Conservation (phyloP, 1,140 invertebrate species). For the Cheumatopsyche charites region DNA sequence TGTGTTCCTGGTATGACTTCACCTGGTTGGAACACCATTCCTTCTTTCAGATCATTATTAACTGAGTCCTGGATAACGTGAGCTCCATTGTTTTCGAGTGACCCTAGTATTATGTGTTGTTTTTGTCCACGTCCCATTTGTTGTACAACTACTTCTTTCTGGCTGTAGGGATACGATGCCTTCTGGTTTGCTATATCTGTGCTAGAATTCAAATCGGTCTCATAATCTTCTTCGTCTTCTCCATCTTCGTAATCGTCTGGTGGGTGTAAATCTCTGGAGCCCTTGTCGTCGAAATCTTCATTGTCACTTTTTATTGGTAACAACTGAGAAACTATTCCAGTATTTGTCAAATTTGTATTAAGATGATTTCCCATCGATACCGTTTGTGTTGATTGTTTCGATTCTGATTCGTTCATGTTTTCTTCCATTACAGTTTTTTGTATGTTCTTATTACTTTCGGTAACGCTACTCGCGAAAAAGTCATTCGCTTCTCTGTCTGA, state of each 20-base stretch:
- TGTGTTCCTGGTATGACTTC: slow-evolving; percentile 58
- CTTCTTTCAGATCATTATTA: slow-evolving; percentile 56
- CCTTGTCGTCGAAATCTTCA: slow-evolving; percentile 34
- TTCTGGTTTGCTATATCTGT: slow-evolving; percentile 56
- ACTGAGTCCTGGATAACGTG: slow-evolving; percentile 60
- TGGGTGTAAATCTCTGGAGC: slow-evolving; percentile 31
- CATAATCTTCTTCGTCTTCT: slow-evolving; percentile 52
- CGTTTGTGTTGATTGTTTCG: slow-evolving; percentile 47
- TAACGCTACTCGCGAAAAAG: slow-evolving; percentile 43
- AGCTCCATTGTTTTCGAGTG: slow-evolving; percentile 60
- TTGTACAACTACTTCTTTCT: slow-evolving; percentile 50
- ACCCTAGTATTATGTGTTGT: slow-evolving; percentile 63
- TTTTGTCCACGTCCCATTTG: slow-evolving; percentile 57
- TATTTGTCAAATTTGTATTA: not conserved
- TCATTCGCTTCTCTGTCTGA: slow-evolving; percentile 42
- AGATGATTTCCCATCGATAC: not conserved
- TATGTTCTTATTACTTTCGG: slow-evolving; percentile 48
- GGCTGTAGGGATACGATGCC: slow-evolving; percentile 53
- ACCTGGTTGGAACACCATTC: slow-evolving; percentile 66
- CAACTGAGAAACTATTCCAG: not conserved
- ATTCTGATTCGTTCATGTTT: slow-evolving; percentile 41
- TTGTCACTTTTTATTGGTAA: slow-evolving; percentile 29
- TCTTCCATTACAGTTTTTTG: slow-evolving; percentile 16
- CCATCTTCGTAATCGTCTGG: slow-evolving; percentile 40
- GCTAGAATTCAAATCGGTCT: slow-evolving; percentile 62